Base-by-base conservation (phyloP, 2,888 invertebrate genomes). In the Anaspis maculata region DNA sequence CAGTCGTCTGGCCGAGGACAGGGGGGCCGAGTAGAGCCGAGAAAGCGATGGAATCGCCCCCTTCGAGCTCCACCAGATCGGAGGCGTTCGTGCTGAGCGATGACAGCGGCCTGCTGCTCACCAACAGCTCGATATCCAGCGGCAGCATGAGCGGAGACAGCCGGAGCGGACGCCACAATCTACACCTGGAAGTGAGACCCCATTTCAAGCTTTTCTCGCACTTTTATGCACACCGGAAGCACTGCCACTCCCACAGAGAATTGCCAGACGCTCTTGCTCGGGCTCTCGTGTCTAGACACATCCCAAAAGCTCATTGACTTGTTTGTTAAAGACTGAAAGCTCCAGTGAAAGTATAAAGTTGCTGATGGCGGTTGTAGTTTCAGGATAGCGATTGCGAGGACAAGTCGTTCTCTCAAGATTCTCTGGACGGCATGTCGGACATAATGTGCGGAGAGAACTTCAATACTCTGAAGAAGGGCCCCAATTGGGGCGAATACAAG, bases 1-100 rank as follows among this genome's bases (percentile, higher is more conserved):
- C n/a, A n/a, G n/a, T n/a, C n/a, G n/a, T n/a, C n/a, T n/a, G n/a
- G n/a, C n/a, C n/a, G n/a, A n/a, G n/a, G n/a, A n/a, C n/a, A n/a
- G n/a, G n/a, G n/a, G n/a, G n/a, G n/a, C n/a, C n/a, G n/a, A n/a
- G n/a, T n/a, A n/a, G n/a, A n/a, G n/a, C n/a, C n/a, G n/a, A n/a
- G n/a, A n/a, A n/a, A n/a, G n/a, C n/a, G n/a, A 83, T 83, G 83
- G 83, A 83, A 72, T 83, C 82, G 54, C 82, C 83, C 59, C 80
- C 82, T 57, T 76, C 78, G 46, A 80, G 79, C 64, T 81, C 81
- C 49, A 74, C 79, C 60, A 78, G 79, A 68, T 80, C 80, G 48
- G 81, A 82, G 63, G 77, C 76, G 51, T 79, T 79, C 64, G 76
- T 77, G 51, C 70, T 80, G 59, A 82, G 81, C 63, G 80, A 82